Conservation (phyloP, 2,888 invertebrate genomes). For the Harpagoxenus sublaevis region DNA sequence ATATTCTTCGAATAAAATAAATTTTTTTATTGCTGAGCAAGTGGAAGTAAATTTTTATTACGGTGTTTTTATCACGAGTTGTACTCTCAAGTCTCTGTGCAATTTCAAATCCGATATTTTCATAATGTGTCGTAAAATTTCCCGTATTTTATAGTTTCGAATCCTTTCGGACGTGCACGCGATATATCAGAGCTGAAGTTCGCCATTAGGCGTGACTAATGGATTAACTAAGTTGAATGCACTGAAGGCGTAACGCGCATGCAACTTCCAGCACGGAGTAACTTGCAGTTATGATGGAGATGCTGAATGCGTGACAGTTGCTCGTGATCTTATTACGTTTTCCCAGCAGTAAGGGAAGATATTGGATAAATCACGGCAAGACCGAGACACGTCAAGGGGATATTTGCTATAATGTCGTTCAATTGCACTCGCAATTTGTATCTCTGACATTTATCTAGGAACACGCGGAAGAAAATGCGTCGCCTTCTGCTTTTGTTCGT, state of each 20-base stretch:
- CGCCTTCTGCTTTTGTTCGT: not conserved
- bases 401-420: not conserved
- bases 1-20: not conserved
- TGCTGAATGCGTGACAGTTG: constrained; percentile 34
- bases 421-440: constrained; percentile 25
- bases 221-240: constrained; percentile 46
- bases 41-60: not conserved
- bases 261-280: constrained; percentile 22
- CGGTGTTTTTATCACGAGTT: not conserved
- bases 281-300: constrained; percentile 16
- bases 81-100: too few species aligned
- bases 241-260: constrained; percentile 1
- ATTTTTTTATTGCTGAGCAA: not conserved
- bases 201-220: constrained; percentile 21
- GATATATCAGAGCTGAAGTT: constrained; percentile 13
- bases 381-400: not conserved
- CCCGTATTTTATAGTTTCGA: not conserved
- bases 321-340: constrained; percentile 31
- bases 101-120: not conserved
- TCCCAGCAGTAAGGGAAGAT: not conserved
- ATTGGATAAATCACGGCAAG: constrained; percentile 15
- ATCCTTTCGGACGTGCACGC: not conserved
- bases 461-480: not conserved
- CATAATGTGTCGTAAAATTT: not conserved
- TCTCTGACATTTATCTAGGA: not conserved